Evolutionary conservation across 2,113 vertebrate species (phyloP), one percentile per base, ranked within the genome.

Genomic region (Turdus rufiventris): DNA sequence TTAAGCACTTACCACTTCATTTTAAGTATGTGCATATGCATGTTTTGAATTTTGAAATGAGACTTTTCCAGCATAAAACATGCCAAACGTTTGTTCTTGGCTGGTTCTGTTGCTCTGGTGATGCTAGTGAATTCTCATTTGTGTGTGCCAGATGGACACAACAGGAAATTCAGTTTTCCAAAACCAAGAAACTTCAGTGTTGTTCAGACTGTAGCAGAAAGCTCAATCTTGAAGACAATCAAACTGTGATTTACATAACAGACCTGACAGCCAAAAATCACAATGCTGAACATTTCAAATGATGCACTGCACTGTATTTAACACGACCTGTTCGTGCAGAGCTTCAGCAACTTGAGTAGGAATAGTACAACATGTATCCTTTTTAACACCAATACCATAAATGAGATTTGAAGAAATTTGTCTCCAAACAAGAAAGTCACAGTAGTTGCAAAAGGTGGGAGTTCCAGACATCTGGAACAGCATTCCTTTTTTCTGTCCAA

Each of bases 51-150:
- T 97, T 93, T 83, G 91, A 95, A 94, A 94, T 14, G 19, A 91
- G 79, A 54, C 14, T 84, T 76, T 95, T 74, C 83, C 85, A 96
- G 73, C 70, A 88, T 24, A 94, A 92, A 94, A 96, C 89, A 85
- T 68, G 88, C 96, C 96, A 96, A 96, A 96, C 5, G 9, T 97
- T 97, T 98, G 95, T 96, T 96, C 94, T 97, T 61, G 71, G 94
- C 93, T 93, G 75, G 88, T 91, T 94, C 91, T 18, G 14, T 42
- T 67, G 93, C 92, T 97, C 71, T 96, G 94, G 94, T 97, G 92
- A 96, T 95, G 87, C 81, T 93, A 92, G 73, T 93, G 95, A 95
- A 97, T 95, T 86, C 61, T 75, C 45, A 95, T 84, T 61, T 28
- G 2, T 72, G 77, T 61, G 91, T 73, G 92, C 91, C 96, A 97